These are phyloP conservation scores for Meleagris gallopavo DNA, from an alignment of 2,113 vertebrate genomes.

Conservation along the genomic window DNA sequence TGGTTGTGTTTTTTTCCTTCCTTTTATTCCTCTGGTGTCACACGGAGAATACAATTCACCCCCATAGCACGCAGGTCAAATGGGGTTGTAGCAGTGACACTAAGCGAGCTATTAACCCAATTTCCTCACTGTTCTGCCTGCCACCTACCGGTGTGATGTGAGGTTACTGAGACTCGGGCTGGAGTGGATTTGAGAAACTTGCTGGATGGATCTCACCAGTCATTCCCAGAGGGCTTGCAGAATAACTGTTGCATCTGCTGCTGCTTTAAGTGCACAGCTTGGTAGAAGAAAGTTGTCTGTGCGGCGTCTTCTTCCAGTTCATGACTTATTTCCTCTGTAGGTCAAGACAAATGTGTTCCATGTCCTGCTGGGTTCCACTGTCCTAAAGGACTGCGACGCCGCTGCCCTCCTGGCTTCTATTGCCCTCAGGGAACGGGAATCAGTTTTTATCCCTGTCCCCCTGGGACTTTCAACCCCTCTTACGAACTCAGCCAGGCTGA, in stretches of 20 bases:
- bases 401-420: slow-evolving; percentile 83
- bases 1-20: not conserved
- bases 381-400: slow-evolving; percentile 71
- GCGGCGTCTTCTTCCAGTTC: not conserved
- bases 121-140: not conserved
- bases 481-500: slow-evolving; percentile 78
- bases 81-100: not conserved
- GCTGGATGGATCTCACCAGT: not conserved
- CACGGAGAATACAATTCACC: accelerated
- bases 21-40: not conserved
- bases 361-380: slow-evolving; percentile 87
- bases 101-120: not conserved
- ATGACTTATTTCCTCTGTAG: slow-evolving; percentile 18
- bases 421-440: slow-evolving; percentile 78
- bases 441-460: slow-evolving; percentile 80
- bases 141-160: not conserved
- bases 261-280: not conserved
- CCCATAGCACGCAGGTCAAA: not conserved
- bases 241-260: accelerated
- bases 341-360: slow-evolving; percentile 77
- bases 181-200: not conserved
- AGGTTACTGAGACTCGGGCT: not conserved
- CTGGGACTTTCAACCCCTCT: slow-evolving; percentile 81
- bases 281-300: not conserved
- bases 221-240: not conserved